Base-by-base conservation (phyloP, 2,888 invertebrate genomes). In the Heliconius cydno region DNA sequence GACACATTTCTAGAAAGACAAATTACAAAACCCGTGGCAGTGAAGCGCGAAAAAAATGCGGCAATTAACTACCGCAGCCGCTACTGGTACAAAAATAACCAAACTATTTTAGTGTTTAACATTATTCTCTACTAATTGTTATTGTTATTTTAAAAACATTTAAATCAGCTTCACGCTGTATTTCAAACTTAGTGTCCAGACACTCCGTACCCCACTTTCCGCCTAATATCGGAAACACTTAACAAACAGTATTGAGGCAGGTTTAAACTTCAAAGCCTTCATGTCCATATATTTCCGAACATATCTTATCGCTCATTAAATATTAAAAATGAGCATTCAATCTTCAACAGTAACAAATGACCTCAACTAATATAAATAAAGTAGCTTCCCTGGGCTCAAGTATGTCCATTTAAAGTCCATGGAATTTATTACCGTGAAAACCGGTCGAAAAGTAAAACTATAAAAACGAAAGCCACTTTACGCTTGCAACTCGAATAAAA, bases 1-100 rank as follows among this genome's bases (percentile, higher is more conserved):
- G 94, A 91, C 94, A 94, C 94, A 94, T 95, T 95, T 95, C 94
- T 94, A 87, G 87, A 94, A 95, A 95, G 94, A 95, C 94, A 95
- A 95, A 95, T 95, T 93, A 94, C 94, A 86, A 91, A 92, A 93
- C 92, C 92, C 90, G 86, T 88, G 91, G 90, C 92, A 90, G 91
- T 87, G 89, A 90, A 87, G 90, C 91, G 89, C 88, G 89, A 90
- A 93, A 94, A 94, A 94, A 94, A 94, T 91, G 91, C 91, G 90
- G 94, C 94, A 95, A 94, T 94, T 95, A 95, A 94, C 92, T 88
- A 89, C 82, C 78, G 78, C 88, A 90, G 87, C 87, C 86, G 87
- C 19, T 19, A 7, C 86, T 85, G 86, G 86, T 85, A 89, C 90
- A 84, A 89, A 90, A 92, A 94, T 93, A 92, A 89, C 90, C 85